These are phyloP conservation scores for Mythimna albipuncta DNA, from an alignment of 2,888 invertebrate species.

Conservation along the genomic window DNA sequence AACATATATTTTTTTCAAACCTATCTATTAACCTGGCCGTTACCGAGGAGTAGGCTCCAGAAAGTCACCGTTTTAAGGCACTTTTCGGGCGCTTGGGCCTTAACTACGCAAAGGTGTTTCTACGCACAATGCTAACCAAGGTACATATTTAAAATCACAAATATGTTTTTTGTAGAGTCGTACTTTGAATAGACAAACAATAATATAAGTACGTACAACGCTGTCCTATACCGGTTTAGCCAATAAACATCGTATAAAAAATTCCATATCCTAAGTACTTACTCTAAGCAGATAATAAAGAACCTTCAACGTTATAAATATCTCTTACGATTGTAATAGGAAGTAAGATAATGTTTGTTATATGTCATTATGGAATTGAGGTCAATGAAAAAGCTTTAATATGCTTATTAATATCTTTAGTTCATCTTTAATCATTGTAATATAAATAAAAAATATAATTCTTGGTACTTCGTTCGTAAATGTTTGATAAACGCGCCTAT, in stretches of 20 bases:
- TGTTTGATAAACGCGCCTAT: constrained; percentile 3
- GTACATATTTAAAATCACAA: background rate
- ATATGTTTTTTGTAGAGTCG: background rate
- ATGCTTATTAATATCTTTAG: constrained; percentile 37
- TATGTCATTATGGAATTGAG: constrained; percentile 69
- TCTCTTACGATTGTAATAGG: constrained; percentile 67
- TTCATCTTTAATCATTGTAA: constrained; percentile 35
- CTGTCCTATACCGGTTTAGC: background rate
- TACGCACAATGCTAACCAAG: background rate
- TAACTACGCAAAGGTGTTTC: background rate
- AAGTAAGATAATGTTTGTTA: constrained; percentile 71
- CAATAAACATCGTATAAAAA: constrained; percentile 16
- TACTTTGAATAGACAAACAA: background rate
- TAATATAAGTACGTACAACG: background rate
- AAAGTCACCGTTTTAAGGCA: too few relatives aligned
- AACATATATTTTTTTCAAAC: too few relatives aligned
- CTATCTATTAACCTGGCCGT: too few relatives aligned
- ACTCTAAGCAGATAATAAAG: constrained; percentile 58
- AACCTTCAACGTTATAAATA: constrained; percentile 66
- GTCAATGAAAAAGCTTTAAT: constrained; percentile 72
- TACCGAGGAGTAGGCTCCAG: too few relatives aligned
- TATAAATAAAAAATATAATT: constrained; percentile 29
- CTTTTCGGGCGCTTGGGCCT: background rate
- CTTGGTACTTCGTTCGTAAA: constrained; percentile 12
- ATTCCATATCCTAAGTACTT: constrained; percentile 10